A percentile compares a stretch with the other conserved stretches of the same genome.
phyloP scores from a whole-genome alignment of 2,797 vertebrate genomes.

The Neosilurus mollespiculum region DNA sequence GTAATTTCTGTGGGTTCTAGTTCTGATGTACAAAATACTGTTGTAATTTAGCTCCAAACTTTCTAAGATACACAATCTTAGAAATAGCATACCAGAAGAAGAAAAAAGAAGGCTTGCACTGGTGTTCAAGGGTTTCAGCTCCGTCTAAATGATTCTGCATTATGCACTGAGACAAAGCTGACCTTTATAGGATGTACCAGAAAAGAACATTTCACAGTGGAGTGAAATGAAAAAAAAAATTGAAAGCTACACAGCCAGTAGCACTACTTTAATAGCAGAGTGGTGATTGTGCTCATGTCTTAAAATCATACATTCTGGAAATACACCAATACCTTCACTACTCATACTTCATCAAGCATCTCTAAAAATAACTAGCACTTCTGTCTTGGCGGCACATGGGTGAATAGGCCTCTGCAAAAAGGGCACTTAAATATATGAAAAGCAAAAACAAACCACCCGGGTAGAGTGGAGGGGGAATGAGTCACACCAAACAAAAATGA shows the following conservation, averaged over 20 bases:
- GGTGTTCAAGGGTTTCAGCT: constrained; percentile 1
- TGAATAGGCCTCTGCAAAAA: constrained; percentile 56
- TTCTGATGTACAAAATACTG: neutral
- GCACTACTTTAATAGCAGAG: constrained; percentile 13
- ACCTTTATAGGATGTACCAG: constrained; percentile 14
- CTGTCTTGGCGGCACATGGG: constrained; percentile 41
- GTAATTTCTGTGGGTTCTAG: neutral
- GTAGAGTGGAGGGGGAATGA: constrained; percentile 44
- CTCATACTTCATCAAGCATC: constrained; percentile 50
- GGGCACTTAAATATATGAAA: constrained; percentile 45
- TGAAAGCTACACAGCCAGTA: constrained; percentile 8
- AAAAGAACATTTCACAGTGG: neutral
- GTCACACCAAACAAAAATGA: constrained; percentile 58
- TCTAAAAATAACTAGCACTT: constrained; percentile 49
- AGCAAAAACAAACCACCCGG: constrained; percentile 51
- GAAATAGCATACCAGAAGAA: neutral
- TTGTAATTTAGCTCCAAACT: neutral
- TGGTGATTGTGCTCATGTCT: constrained; percentile 32
- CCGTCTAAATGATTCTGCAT: constrained; percentile 13
- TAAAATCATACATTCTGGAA: constrained; percentile 36
- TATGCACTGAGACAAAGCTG: constrained; percentile 19
- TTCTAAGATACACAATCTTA: neutral
- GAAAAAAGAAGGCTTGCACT: neutral
- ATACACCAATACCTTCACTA: constrained; percentile 54
- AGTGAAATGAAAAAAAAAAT: neutral